Evolutionary conservation across 1,140 invertebrate genomes (phyloP), one percentile per base, ranked within the genome.

Genomic region (Holotrichia oblita): DNA sequence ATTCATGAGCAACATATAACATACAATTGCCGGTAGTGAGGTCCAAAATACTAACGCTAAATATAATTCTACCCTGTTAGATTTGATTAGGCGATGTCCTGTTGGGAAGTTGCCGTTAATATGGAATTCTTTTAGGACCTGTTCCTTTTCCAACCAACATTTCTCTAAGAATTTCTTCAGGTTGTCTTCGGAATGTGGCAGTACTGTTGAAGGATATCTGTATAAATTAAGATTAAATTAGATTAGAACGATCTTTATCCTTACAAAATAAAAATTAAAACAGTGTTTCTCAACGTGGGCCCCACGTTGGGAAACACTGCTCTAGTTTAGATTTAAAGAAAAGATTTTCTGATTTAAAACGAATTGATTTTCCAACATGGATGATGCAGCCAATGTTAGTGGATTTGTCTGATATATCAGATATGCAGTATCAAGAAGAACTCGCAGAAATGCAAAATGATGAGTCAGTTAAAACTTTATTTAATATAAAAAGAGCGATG

Each of bases 81-180:
- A 85, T 83, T 85, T 87, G 86, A 44, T 76, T 69, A 82, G 84
- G 69, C 40, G 79, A 61, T 42, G 82, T 3, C 85, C 83, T 76
- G 83, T 78, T 1, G 82, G 64, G 77, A 91, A 91, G 0, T 80
- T 80, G 85, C 90, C 91, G 12, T 88, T 87, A 8, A 83, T 82
- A 61, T 90, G 86, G 85, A 94, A 94, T 77, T 89, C 87, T 64
- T 87, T 85, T 0, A 95, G 86, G 41, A 85, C 86, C 59, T 87
- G 84, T 86, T 95, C 94, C 83, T 96, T 96, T 40, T 91, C 87
- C 3, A 82, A 84, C 95, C 95, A 96, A n/a, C 90, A 87, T 44
- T 92, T 87, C 69, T 91, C 90, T 48, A 96, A 83, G 93, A 95
- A 96, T 14, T 82, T 83, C 73, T 90, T 90, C 6, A 94, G 85